phyloP scores from a whole-genome alignment of 2,113 vertebrate genomes.

The Trogon surrucura region DNA sequence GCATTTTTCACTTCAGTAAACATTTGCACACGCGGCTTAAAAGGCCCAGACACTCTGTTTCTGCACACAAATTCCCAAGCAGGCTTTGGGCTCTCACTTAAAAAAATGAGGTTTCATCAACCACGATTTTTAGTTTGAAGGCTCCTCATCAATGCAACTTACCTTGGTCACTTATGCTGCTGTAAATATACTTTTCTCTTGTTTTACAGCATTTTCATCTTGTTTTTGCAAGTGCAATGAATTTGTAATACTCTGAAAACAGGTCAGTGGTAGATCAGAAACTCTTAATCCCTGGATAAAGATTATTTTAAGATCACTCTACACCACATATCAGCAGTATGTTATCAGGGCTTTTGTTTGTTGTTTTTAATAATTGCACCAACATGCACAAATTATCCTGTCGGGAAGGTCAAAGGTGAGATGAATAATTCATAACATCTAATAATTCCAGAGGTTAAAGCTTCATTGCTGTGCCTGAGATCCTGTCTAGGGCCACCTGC shows the following conservation, averaged over 20 bases:
- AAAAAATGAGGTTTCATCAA: not conserved
- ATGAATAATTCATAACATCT: not conserved
- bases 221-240: slow-evolving; percentile 13
- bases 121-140: not conserved
- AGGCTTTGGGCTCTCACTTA: not conserved
- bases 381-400: not conserved
- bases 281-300: slow-evolving; percentile 72
- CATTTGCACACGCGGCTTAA: not conserved
- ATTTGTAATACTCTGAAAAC: slow-evolving; percentile 59
- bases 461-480: not conserved
- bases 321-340: not conserved
- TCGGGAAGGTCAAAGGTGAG: slow-evolving; percentile 2
- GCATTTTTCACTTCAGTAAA: not conserved
- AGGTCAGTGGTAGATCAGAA: slow-evolving; percentile 68
- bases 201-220: slow-evolving; percentile 27
- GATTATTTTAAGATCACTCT: slow-evolving; percentile 70
- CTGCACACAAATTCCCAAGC: not conserved
- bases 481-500: not conserved
- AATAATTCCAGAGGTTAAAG: not conserved
- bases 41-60: not conserved
- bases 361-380: slow-evolving; percentile 9
- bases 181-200: slow-evolving; percentile 19
- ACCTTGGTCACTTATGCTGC: not conserved
- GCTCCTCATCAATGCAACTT: not conserved
- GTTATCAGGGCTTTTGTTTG: not conserved